Evolutionary conservation across 2,888 invertebrate species (phyloP).

Genomic region (Nomada flava): DNA sequence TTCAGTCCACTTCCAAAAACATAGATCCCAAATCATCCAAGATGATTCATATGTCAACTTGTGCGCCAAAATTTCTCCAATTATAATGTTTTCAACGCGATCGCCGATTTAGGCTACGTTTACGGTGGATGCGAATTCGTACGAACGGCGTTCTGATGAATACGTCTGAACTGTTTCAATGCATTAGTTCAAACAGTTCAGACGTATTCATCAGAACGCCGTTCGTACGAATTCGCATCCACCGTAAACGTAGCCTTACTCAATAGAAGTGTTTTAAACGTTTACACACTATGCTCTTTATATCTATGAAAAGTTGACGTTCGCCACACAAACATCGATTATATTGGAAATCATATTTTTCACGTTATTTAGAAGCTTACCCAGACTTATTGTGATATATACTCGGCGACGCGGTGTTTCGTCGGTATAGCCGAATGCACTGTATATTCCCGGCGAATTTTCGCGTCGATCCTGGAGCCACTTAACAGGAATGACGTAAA

Average conservation of each 20-base stretch:
- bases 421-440: slow-evolving; percentile 5
- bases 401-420: neutral
- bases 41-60: slow-evolving; percentile 14
- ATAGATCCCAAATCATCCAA: neutral
- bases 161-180: too few relatives aligned
- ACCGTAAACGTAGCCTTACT: too few relatives aligned
- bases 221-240: too few relatives aligned
- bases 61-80: slow-evolving; percentile 24
- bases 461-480: slow-evolving; percentile 23
- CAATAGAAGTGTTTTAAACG: too few relatives aligned
- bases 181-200: too few relatives aligned
- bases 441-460: slow-evolving; percentile 9
- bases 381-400: neutral
- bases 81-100: neutral
- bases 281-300: too few relatives aligned
- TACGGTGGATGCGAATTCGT: too few relatives aligned
- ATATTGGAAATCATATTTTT: neutral
- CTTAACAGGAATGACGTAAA: slow-evolving; percentile 38
- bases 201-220: too few relatives aligned
- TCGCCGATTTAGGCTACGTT: too few relatives aligned
- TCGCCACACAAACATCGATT: neutral
- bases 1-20: neutral
- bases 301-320: too few relatives aligned
- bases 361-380: slow-evolving; percentile 8
- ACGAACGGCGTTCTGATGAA: too few relatives aligned